phyloP scores from a whole-genome alignment of 35 echinoderm and acorn worm genomes.

The Heliocidaris erythrogramma region DNA sequence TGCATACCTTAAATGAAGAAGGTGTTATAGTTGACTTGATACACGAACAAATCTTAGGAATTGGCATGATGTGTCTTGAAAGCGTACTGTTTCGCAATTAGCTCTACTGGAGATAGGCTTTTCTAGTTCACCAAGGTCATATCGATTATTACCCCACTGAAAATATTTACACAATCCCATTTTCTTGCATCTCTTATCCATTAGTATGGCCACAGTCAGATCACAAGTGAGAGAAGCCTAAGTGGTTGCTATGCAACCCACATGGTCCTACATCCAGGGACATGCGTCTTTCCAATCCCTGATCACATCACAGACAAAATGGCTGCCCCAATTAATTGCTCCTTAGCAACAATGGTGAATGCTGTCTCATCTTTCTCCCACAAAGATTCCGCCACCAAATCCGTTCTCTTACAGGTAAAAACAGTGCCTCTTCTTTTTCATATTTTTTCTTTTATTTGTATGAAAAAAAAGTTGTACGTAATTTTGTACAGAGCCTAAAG shows the following conservation, averaged over 20 bases:
- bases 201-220: slow-evolving; percentile 83
- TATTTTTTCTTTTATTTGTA: too few relatives aligned
- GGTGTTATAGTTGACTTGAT: too few relatives aligned
- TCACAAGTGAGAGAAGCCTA: slow-evolving; percentile 41
- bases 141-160: not conserved
- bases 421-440: too few relatives aligned
- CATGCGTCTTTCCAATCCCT: slow-evolving; percentile 65
- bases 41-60: too few relatives aligned
- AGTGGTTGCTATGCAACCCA: slow-evolving; percentile 84
- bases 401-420: slow-evolving; percentile 82
- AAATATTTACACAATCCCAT: not conserved
- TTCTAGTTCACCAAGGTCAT: not conserved
- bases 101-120: not conserved
- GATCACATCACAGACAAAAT: slow-evolving; percentile 83
- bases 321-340: slow-evolving; percentile 87
- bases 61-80: not conserved
- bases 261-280: slow-evolving; percentile 77
- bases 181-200: slow-evolving; percentile 19
- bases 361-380: slow-evolving; percentile 59
- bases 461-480: too few relatives aligned
- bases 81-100: not conserved
- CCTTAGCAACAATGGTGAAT: slow-evolving; percentile 93
- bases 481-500: too few relatives aligned
- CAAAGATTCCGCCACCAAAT: slow-evolving; percentile 34
- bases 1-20: too few relatives aligned